Conservation (phyloP, 2,113 vertebrate species). For the Neolamprologus hecqui region DNA sequence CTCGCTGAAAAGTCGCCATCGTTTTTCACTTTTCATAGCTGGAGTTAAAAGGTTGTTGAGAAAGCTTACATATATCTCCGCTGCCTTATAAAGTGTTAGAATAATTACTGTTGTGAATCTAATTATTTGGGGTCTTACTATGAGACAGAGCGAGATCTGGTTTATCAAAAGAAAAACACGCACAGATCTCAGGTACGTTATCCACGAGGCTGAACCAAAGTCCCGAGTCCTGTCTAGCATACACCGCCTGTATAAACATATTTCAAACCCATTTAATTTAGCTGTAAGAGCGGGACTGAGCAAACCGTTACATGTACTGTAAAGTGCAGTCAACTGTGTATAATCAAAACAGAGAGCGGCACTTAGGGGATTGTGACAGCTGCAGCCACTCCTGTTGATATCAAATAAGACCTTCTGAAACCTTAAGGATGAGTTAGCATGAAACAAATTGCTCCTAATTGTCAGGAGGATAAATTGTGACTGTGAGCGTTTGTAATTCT, state of each 20-base stretch:
- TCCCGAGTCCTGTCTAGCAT: not conserved
- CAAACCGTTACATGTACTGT: slow-evolving; percentile 12
- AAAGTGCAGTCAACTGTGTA: slow-evolving; percentile 33
- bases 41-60: slow-evolving; percentile 43
- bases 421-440: slow-evolving; percentile 65
- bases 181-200: not conserved
- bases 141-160: not conserved
- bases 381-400: slow-evolving; percentile 47
- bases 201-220: not conserved
- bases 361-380: slow-evolving; percentile 25
- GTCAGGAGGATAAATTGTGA: slow-evolving; percentile 67
- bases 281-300: not conserved
- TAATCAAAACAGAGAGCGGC: slow-evolving; percentile 41
- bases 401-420: slow-evolving; percentile 47
- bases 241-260: not conserved
- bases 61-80: slow-evolving; percentile 45
- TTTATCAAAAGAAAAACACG: not conserved
- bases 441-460: slow-evolving; percentile 74
- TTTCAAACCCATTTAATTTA: not conserved
- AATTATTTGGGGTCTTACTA: not conserved
- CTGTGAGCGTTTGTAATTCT: slow-evolving; percentile 65
- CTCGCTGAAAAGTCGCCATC: slow-evolving; percentile 26
- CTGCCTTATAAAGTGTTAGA: slow-evolving; percentile 18
- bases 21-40: slow-evolving; percentile 34
- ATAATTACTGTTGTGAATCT: slow-evolving; percentile 43